A percentile compares a stretch with the other conserved stretches of the same genome.
Evolutionary conservation across 2,113 vertebrate genomes (phyloP).

Genomic region (Peromyscus californicus): DNA sequence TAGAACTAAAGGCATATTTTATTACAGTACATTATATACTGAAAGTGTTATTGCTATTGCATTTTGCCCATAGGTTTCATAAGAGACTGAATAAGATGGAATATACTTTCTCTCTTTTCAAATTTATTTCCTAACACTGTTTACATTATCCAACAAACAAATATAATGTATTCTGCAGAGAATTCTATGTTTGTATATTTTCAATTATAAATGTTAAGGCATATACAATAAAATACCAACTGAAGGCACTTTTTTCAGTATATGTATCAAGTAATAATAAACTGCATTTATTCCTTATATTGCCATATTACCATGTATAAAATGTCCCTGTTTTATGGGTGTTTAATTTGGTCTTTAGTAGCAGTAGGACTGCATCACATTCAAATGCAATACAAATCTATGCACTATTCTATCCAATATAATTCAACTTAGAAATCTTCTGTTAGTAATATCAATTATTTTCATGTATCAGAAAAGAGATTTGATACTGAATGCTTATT

Average conservation of each 20-base stretch:
- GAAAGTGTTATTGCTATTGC: not conserved
- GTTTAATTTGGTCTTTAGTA: not conserved
- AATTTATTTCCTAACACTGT: not conserved
- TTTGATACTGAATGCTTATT: not conserved
- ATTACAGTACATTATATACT: not conserved
- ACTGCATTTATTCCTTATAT: not conserved
- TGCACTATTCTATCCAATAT: not conserved
- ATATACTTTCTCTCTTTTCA: not conserved
- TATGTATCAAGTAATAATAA: not conserved
- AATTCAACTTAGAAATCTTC: not conserved
- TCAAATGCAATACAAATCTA: not conserved
- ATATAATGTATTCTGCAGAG: not conserved
- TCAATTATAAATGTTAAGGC: not conserved
- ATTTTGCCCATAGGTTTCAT: not conserved
- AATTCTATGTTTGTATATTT: not conserved
- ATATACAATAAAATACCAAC: not conserved
- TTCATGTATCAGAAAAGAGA: not conserved
- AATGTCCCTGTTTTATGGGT: not conserved
- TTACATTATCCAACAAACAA: not conserved
- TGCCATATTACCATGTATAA: not conserved
- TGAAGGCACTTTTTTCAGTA: not conserved
- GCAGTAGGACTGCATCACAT: rapidly evolving
- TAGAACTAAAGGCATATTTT: not conserved
- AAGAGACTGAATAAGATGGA: not conserved
- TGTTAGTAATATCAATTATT: not conserved